A percentile compares a stretch with the other conserved stretches of the same genome.
phyloP scores from a whole-genome alignment of 2,113 vertebrate genomes.

The Condylura cristata region DNA sequence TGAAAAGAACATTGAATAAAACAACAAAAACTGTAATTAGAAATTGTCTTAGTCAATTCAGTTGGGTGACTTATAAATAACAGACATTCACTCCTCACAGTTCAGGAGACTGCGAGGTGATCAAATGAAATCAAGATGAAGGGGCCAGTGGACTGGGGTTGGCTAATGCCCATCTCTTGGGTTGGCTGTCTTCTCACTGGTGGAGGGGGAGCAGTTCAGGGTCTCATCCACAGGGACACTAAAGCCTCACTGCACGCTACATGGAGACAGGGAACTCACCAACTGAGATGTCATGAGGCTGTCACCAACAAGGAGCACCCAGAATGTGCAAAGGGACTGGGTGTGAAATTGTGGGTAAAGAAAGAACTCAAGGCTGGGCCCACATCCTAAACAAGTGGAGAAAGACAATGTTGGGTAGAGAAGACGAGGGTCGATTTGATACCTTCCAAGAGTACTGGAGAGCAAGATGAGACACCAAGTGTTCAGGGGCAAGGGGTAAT shows the following conservation, averaged over 20 bases:
- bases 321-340: neutral
- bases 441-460: neutral
- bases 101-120: neutral
- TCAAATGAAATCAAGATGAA: neutral
- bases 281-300: neutral
- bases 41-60: neutral
- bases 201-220: neutral
- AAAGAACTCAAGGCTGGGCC: neutral
- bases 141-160: neutral
- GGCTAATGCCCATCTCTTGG: neutral
- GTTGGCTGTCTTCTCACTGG: neutral
- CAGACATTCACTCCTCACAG: neutral
- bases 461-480: neutral
- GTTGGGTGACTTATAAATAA: neutral
- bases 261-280: neutral
- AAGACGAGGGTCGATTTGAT: neutral
- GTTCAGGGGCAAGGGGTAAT: neutral
- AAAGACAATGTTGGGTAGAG: neutral
- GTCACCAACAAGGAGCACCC: neutral
- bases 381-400: neutral
- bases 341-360: neutral
- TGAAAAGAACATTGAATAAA: constrained; percentile 14
- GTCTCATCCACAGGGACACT: neutral
- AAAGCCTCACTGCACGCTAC: neutral
- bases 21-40: neutral